Conservation (phyloP, 2,113 vertebrate genomes). For the Leucosticte australis region DNA sequence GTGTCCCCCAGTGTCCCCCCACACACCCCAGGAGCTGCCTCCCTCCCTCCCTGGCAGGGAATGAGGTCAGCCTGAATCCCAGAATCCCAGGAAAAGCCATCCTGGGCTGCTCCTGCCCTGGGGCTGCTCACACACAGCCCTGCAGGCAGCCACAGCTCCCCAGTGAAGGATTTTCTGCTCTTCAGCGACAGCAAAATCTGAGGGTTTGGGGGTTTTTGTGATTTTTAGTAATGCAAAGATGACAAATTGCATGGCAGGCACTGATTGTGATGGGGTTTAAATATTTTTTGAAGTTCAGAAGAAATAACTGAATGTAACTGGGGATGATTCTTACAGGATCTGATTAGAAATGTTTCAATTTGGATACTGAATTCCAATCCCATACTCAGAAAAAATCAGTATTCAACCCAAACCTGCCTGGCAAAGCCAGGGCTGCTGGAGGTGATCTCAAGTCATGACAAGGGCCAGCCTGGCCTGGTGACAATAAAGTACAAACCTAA, state of each 20-base stretch:
- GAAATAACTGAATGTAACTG: neutral
- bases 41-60: neutral
- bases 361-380: neutral
- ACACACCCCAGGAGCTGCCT: neutral
- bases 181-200: neutral
- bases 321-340: neutral
- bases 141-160: neutral
- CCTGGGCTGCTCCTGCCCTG: neutral
- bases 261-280: neutral
- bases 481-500: neutral
- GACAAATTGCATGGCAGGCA: neutral
- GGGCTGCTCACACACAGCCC: neutral
- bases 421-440: neutral
- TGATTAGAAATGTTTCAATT: neutral
- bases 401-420: neutral
- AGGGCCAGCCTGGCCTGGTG: neutral
- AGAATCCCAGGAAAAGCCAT: neutral
- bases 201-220: neutral
- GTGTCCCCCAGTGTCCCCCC: neutral
- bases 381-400: neutral
- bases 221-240: neutral
- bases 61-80: slow-evolving; percentile 5
- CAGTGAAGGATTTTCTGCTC: neutral
- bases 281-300: neutral
- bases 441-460: neutral